Evolutionary conservation across 1,140 invertebrate species (phyloP).

Genomic region (Amyelois transitella): DNA sequence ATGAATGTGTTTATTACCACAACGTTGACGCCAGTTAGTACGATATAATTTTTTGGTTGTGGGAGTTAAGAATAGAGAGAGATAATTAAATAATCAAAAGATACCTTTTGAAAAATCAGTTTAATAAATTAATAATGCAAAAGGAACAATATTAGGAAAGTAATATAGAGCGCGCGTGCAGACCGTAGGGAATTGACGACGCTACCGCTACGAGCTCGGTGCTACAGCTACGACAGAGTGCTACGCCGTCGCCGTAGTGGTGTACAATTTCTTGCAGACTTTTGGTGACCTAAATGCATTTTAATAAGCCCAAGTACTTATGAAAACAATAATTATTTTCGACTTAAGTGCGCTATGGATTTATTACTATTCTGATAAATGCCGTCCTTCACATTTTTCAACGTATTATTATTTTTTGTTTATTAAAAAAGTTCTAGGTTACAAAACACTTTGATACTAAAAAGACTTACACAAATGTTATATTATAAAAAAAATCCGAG

Average conservation of each 20-base stretch:
- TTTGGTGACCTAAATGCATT: conserved; percentile 1
- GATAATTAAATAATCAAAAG: too few relatives aligned
- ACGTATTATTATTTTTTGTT: too few relatives aligned
- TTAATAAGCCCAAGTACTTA: neutral
- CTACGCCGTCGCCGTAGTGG: too few relatives aligned
- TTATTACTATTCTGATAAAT: neutral
- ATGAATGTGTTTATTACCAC: neutral
- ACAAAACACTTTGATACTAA: too few relatives aligned
- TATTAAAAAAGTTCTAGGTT: too few relatives aligned
- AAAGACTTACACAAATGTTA: too few relatives aligned
- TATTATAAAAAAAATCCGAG: neutral
- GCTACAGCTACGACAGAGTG: neutral
- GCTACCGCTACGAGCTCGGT: conserved; percentile 7
- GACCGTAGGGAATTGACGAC: conserved; percentile 23
- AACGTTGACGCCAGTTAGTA: neutral
- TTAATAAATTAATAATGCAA: too few relatives aligned
- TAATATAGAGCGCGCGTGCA: conserved; percentile 31
- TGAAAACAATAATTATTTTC: neutral
- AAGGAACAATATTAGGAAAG: conserved; percentile 24
- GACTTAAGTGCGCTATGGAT: neutral
- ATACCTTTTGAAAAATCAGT: too few relatives aligned
- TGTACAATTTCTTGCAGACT: neutral
- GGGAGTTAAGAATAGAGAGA: too few relatives aligned
- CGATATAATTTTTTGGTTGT: too few relatives aligned
- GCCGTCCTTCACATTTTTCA: too few relatives aligned